Evolutionary conservation across 2,888 invertebrate genomes (phyloP).

Genomic region (Cryptocheilus praepositus): DNA sequence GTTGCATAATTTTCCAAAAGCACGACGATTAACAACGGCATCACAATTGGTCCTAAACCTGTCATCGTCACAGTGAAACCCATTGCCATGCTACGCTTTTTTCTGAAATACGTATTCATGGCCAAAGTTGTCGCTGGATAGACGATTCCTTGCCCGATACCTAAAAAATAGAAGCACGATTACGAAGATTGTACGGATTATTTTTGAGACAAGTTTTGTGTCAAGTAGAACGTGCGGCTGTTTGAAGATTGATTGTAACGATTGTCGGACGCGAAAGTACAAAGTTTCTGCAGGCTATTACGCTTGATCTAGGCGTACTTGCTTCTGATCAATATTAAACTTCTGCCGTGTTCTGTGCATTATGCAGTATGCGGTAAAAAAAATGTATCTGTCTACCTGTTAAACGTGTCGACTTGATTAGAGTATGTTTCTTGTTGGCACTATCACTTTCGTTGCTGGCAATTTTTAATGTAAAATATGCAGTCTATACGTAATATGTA

Average conservation of each 20-base stretch:
- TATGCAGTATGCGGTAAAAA: not conserved
- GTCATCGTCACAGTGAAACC: slow-evolving; percentile 75
- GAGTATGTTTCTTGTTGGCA: no score
- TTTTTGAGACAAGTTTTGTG: not conserved
- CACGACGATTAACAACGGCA: slow-evolving; percentile 75
- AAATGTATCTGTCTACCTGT: no score
- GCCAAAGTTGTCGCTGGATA: slow-evolving; percentile 75
- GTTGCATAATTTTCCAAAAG: slow-evolving; percentile 71
- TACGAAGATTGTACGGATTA: no score
- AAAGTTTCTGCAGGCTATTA: no score
- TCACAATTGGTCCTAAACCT: slow-evolving; percentile 75
- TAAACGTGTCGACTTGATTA: no score
- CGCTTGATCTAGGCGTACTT: no score
- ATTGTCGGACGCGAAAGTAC: not conserved
- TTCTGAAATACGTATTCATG: slow-evolving; percentile 76
- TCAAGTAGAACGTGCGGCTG: not conserved
- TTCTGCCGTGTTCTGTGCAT: no score
- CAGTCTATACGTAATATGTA: no score
- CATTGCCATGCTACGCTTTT: slow-evolving; percentile 75
- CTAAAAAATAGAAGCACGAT: slow-evolving; percentile 56
- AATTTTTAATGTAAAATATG: no score
- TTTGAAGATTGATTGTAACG: not conserved
- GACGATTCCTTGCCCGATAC: slow-evolving; percentile 75
- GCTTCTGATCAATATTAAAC: no score
- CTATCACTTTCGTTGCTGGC: no score